A percentile compares a stretch with the other conserved stretches of the same genome.
Conservation (phyloP, 37 sponge, comb jelly and placozoan species). For the Theonella swinhoei region DNA sequence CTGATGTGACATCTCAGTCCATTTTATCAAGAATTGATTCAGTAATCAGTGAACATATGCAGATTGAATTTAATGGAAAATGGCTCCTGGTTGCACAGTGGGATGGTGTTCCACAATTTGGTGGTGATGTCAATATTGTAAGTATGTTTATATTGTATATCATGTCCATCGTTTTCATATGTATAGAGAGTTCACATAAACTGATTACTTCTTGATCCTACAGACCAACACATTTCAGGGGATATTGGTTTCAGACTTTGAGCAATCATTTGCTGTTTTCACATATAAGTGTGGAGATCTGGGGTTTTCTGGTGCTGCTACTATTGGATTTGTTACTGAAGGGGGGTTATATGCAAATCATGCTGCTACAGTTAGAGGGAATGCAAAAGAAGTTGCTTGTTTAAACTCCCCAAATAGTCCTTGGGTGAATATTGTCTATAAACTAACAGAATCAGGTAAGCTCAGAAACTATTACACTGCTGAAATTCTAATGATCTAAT, state of each 20-base stretch:
- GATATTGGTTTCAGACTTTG: not conserved
- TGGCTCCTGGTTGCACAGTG: not conserved
- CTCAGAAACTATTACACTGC: not conserved
- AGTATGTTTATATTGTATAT: too few relatives aligned
- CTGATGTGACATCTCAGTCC: not conserved
- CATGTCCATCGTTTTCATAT: too few relatives aligned
- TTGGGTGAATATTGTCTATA: constrained; percentile 10
- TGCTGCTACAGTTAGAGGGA: not conserved
- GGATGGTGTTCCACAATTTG: not conserved
- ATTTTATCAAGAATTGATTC: not conserved
- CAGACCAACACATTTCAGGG: constrained; percentile 16
- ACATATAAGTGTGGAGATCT: not conserved
- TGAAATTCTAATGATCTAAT: too few relatives aligned
- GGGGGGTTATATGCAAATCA: constrained; percentile 1
- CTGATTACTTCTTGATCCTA: too few relatives aligned
- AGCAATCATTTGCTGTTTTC: constrained; percentile 1
- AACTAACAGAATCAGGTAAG: not conserved
- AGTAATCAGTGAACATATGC: not conserved
- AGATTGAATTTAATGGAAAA: not conserved
- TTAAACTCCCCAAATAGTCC: not conserved
- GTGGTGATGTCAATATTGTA: not conserved
- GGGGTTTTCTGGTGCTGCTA: not conserved
- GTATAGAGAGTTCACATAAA: too few relatives aligned
- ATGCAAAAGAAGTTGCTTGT: not conserved
- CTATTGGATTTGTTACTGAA: not conserved